Base-by-base conservation (phyloP, 2,113 vertebrate species). In the Panurus biarmicus region DNA sequence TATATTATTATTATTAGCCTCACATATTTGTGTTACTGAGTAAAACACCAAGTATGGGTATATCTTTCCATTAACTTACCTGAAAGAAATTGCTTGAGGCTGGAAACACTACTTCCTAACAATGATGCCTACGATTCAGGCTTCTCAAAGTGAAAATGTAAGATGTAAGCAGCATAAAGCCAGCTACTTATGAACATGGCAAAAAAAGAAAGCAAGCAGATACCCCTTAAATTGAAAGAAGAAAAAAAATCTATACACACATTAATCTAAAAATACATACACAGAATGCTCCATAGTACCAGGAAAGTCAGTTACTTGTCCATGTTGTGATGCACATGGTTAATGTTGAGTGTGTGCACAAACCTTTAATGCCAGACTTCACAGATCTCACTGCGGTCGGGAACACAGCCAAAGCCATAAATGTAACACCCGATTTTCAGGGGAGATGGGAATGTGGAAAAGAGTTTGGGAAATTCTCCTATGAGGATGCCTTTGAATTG, bases 401-500 rank as follows among this genome's bases (percentile, higher is more conserved):
- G 86, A 91, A 44, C 72, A 74, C 77, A 94, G 91, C 87, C 93
- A 95, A 93, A 90, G 93, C 82, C 38, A 5, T 94, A 95, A 95
- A 96, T 60, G 69, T 90, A 90, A 94, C 90, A 95, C 79, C 11
- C 2, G 61, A 88, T 85, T 94, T 95, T 90, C 94, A 93, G 56
- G 53, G 44, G 13, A 86, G 67, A 85, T 74, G 82, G 85, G 79
- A 89, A 91, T 47, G 67, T 95, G 91, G 60, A 80, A 94, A 95
- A 95, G 48, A 57, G 78, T 87, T 95, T 45, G 75, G 64, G 78
- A 97, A 93, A 90, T 42, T 83, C 78, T 95, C 62, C 58, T 85
- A 36, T 2, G 6, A 93, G 36, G 28, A 91, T 74, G 79, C 51
- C 47, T 89, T 53, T 81, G 85, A 80, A 71, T 80, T 38, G 57